A percentile compares a stretch with the other conserved stretches of the same genome.
phyloP scores from a whole-genome alignment of 2,113 vertebrate genomes.

The Megalops atlanticus region DNA sequence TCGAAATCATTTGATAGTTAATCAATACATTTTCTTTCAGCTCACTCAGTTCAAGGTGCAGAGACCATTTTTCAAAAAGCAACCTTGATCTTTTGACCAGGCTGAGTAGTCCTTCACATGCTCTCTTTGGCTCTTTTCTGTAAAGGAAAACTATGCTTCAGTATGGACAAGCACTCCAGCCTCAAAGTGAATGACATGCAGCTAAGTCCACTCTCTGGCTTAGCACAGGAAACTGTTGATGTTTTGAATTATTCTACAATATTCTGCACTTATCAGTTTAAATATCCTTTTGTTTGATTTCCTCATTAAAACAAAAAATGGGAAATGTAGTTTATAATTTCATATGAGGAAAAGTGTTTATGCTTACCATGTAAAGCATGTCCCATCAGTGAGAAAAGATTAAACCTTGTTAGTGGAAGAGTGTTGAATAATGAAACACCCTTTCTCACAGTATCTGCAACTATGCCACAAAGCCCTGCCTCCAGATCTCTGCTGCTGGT shows the following conservation, averaged over 20 bases:
- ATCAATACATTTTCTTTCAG: slow-evolving; percentile 76
- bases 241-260: background rate
- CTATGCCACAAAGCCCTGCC: background rate
- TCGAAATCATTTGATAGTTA: slow-evolving; percentile 80
- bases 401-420: too few relatives aligned
- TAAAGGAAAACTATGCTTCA: background rate
- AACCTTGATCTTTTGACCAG: slow-evolving; percentile 69
- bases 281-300: background rate
- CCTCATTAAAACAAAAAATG: too few relatives aligned
- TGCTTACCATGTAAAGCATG: too few relatives aligned
- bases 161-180: slow-evolving; percentile 26
- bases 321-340: too few relatives aligned
- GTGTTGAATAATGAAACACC: too few relatives aligned
- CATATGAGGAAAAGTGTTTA: too few relatives aligned
- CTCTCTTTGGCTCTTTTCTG: slow-evolving; percentile 14
- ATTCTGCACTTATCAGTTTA: background rate
- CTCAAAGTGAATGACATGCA: background rate
- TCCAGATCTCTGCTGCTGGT: background rate
- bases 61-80: slow-evolving; percentile 57
- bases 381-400: too few relatives aligned
- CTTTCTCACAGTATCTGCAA: background rate
- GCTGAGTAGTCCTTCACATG: slow-evolving; percentile 9
- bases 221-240: background rate
- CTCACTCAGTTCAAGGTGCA: slow-evolving; percentile 47
- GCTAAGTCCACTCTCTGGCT: background rate